These are phyloP conservation scores for Echinarachnius parma DNA, from an alignment of 53 echinoderm and acorn worm genomes.

Conservation along the genomic window DNA sequence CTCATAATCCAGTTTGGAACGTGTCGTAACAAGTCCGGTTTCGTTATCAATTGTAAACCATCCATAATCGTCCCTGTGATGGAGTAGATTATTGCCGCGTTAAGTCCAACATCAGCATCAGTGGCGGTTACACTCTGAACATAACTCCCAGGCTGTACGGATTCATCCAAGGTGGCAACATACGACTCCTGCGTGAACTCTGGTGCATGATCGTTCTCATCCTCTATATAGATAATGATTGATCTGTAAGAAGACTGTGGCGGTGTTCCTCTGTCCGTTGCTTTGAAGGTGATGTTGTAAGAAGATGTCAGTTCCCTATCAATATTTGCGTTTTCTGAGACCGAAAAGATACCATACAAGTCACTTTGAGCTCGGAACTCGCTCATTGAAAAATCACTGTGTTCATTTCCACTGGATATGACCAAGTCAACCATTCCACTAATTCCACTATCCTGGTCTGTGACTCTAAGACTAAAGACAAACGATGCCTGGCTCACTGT, in stretches of 20 bases:
- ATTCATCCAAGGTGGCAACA: slow-evolving; percentile 60
- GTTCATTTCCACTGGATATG: slow-evolving; percentile 67
- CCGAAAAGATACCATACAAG: background rate
- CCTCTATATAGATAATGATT: slow-evolving; percentile 64
- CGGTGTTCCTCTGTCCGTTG: slow-evolving; percentile 70
- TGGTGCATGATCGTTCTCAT: slow-evolving; percentile 86
- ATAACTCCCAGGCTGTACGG: slow-evolving; percentile 71
- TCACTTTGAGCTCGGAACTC: too few species aligned
- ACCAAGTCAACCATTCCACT: slow-evolving; percentile 61
- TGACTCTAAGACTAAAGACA: slow-evolving; percentile 60
- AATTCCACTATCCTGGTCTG: slow-evolving; percentile 69
- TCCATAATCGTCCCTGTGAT: slow-evolving; percentile 71
- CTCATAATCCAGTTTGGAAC: slow-evolving; percentile 63
- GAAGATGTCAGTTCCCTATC: slow-evolving; percentile 68
- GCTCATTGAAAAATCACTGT: slow-evolving; percentile 66
- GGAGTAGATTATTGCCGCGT: slow-evolving; percentile 73
- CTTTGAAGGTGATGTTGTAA: slow-evolving; percentile 76
- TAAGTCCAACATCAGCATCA: slow-evolving; percentile 74
- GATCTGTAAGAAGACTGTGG: slow-evolving; percentile 30
- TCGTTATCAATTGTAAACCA: slow-evolving; percentile 80
- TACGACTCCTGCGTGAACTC: slow-evolving; percentile 58
- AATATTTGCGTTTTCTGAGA: slow-evolving; percentile 25
- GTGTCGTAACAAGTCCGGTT: slow-evolving; percentile 79
- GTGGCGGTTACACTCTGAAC: slow-evolving; percentile 76
- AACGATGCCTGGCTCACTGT: slow-evolving; percentile 30